Evolutionary conservation across 2,888 invertebrate species (phyloP).

Genomic region (Ichneumon xanthorius): DNA sequence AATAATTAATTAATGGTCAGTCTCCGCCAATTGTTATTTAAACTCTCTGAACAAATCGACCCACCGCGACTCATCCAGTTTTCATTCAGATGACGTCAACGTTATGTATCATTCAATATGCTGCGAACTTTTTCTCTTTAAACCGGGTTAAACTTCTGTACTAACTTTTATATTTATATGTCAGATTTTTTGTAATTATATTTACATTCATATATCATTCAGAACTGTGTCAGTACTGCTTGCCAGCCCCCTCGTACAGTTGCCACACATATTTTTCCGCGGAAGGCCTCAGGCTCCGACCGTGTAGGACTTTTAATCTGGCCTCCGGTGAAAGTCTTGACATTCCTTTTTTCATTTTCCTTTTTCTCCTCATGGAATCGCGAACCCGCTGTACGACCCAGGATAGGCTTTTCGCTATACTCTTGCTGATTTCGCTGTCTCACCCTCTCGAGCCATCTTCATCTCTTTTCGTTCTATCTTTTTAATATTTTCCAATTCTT

Average conservation of each 20-base stretch:
- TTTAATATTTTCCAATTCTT: conserved; percentile 39
- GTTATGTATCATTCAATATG: no score
- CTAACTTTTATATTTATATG: neutral
- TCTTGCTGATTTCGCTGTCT: conserved; percentile 23
- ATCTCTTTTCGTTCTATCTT: conserved; percentile 21
- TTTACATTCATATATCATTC: conserved; percentile 21
- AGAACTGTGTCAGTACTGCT: neutral
- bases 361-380: conserved; percentile 47
- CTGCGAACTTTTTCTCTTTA: no score
- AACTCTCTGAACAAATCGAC: no score
- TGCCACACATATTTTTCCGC: conserved; percentile 47
- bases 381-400: conserved; percentile 17
- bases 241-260: conserved; percentile 22
- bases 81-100: no score
- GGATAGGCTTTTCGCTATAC: conserved; percentile 12
- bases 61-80: no score
- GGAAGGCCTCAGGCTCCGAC: conserved; percentile 27
- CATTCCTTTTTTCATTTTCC: conserved; percentile 61
- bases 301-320: conserved; percentile 62
- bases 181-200: neutral
- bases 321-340: conserved; percentile 57
- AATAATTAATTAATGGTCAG: no score
- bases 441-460: conserved; percentile 56
- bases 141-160: neutral
- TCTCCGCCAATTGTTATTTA: no score